phyloP scores from a whole-genome alignment of 2,797 vertebrate genomes.

The Arremon aurantiirostris region DNA sequence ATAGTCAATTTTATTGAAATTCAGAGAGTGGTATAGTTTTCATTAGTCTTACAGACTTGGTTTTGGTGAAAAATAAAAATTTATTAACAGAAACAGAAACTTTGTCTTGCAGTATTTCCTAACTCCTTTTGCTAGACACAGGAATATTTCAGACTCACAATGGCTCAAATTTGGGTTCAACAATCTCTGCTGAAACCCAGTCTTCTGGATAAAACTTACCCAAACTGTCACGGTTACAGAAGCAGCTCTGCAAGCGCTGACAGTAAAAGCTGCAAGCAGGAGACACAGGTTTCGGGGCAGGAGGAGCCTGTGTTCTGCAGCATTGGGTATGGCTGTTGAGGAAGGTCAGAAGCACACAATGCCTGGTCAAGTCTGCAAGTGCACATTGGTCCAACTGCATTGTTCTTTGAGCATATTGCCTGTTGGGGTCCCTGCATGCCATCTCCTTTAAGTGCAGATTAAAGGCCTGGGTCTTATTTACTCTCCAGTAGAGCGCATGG shows the following conservation, averaged over 20 bases:
- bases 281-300: not conserved
- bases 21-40: not conserved
- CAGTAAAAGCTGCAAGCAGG: not conserved
- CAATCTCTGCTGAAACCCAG: not conserved
- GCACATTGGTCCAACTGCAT: not conserved
- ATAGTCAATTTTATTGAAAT: not conserved
- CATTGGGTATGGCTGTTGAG: not conserved
- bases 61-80: not conserved
- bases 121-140: not conserved
- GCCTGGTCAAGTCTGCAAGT: not conserved
- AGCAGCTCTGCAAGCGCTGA: not conserved
- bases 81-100: not conserved
- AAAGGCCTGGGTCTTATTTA: slow-evolving; percentile 73
- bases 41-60: not conserved
- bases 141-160: not conserved
- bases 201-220: not conserved
- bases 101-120: not conserved
- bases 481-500: slow-evolving; percentile 72
- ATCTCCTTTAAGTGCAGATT: slow-evolving; percentile 70
- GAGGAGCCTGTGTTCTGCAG: not conserved
- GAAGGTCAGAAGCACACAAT: not conserved
- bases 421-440: not conserved
- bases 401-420: not conserved
- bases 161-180: not conserved
- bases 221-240: not conserved